These are phyloP conservation scores for Cervus canadensis DNA, from an alignment of 2,113 vertebrate species.

Conservation along the genomic window DNA sequence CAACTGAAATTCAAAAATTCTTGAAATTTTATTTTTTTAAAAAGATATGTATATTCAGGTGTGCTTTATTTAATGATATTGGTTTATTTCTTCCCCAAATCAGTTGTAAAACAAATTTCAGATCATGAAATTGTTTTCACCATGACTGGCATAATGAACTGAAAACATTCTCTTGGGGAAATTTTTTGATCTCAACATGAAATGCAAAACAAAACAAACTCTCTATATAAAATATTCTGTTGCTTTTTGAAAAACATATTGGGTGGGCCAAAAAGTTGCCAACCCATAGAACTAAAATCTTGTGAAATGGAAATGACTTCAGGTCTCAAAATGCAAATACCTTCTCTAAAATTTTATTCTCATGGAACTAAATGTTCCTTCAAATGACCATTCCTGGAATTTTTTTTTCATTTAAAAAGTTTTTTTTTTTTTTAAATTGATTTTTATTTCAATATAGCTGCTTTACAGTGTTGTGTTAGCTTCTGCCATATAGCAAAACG, in stretches of 20 bases:
- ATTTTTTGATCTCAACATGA: neutral
- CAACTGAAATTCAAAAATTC: neutral
- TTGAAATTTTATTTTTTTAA: neutral
- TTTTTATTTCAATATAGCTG: neutral
- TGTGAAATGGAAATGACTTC: neutral
- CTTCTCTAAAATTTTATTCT: neutral
- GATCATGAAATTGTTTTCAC: constrained; percentile 25
- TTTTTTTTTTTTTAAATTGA: neutral
- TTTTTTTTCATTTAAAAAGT: neutral
- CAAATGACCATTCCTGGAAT: neutral
- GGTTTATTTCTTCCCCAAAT: neutral
- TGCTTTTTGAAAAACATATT: constrained; percentile 6
- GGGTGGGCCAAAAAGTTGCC: neutral
- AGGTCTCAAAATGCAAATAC: neutral
- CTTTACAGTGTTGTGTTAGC: neutral
- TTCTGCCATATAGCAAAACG: neutral
- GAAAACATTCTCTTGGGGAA: neutral
- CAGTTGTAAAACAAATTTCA: neutral
- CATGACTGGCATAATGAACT: neutral
- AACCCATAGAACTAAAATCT: neutral
- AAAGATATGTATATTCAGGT: neutral
- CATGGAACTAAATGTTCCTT: neutral
- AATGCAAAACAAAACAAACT: neutral
- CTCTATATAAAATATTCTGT: neutral
- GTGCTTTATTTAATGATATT: neutral